phyloP scores from a whole-genome alignment of 1,140 invertebrate species.

The Temnothorax nylanderi region DNA sequence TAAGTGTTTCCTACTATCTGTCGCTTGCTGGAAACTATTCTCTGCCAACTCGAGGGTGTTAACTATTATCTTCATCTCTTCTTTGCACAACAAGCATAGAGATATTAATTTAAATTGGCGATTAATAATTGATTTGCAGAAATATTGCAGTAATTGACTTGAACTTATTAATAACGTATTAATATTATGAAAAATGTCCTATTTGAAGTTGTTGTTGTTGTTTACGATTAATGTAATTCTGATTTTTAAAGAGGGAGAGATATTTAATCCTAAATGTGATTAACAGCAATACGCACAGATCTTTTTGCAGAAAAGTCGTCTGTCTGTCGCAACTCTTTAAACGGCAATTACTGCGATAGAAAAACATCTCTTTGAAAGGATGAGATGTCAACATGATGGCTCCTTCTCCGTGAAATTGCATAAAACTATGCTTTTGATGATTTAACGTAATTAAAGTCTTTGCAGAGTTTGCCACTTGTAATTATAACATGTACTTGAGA shows the following conservation, averaged over 20 bases:
- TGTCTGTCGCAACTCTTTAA: slow-evolving; percentile 8
- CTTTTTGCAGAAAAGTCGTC: not conserved
- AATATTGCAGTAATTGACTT: not conserved
- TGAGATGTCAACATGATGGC: slow-evolving; percentile 25
- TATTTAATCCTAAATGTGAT: slow-evolving; percentile 18
- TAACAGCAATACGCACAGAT: slow-evolving; percentile 14
- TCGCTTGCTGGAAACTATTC: not conserved
- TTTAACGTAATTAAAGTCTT: slow-evolving; percentile 52
- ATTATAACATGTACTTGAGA: slow-evolving; percentile 27
- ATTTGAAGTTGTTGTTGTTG: not conserved
- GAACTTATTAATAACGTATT: not conserved
- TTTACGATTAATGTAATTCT: not conserved
- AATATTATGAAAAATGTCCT: not conserved
- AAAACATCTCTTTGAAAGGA: slow-evolving; percentile 44
- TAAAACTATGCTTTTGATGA: slow-evolving; percentile 45
- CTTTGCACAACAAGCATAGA: not conserved
- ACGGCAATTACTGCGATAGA: slow-evolving; percentile 25
- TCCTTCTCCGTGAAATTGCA: slow-evolving; percentile 27
- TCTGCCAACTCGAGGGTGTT: not conserved
- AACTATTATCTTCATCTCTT: not conserved
- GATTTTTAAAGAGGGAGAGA: not conserved
- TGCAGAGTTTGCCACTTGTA: not conserved
- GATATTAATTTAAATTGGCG: not conserved
- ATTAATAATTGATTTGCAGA: not conserved
- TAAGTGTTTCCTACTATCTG: slow-evolving; percentile 31